These are phyloP conservation scores for Gnathonemus echidnorhynchus DNA, from an alignment of 2,113 vertebrate species.

Conservation along the genomic window DNA sequence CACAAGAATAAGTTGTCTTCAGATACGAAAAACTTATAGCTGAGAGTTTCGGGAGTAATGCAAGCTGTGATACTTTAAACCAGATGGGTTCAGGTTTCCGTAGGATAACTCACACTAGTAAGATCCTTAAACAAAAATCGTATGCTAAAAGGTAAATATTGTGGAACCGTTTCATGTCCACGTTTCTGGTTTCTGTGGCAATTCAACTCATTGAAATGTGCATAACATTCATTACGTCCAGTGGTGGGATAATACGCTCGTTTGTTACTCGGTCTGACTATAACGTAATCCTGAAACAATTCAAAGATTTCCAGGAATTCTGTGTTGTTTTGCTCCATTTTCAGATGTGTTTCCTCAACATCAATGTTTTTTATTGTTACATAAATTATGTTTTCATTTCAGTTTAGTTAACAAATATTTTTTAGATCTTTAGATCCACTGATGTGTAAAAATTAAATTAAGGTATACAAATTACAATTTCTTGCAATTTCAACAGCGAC, in stretches of 20 bases:
- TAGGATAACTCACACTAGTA: background rate
- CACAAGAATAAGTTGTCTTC: background rate
- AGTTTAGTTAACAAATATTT: background rate
- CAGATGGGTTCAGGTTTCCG: background rate
- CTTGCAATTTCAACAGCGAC: background rate
- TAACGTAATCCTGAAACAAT: background rate
- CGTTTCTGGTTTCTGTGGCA: background rate
- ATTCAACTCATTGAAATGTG: background rate
- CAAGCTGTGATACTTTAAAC: background rate
- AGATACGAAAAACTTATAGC: background rate
- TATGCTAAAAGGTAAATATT: background rate
- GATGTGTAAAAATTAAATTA: background rate
- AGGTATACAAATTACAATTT: background rate
- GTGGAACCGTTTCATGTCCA: background rate
- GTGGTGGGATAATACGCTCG: background rate
- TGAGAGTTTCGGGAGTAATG: background rate
- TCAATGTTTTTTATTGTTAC: background rate
- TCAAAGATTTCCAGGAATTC: background rate
- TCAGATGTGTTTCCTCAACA: background rate
- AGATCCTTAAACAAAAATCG: background rate
- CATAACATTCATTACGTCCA: background rate
- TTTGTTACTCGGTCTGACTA: background rate
- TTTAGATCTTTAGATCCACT: background rate
- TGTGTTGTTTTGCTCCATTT: background rate
- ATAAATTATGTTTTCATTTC: background rate